phyloP scores from a whole-genome alignment of 2,113 vertebrate species.

The Menidia beryllina region DNA sequence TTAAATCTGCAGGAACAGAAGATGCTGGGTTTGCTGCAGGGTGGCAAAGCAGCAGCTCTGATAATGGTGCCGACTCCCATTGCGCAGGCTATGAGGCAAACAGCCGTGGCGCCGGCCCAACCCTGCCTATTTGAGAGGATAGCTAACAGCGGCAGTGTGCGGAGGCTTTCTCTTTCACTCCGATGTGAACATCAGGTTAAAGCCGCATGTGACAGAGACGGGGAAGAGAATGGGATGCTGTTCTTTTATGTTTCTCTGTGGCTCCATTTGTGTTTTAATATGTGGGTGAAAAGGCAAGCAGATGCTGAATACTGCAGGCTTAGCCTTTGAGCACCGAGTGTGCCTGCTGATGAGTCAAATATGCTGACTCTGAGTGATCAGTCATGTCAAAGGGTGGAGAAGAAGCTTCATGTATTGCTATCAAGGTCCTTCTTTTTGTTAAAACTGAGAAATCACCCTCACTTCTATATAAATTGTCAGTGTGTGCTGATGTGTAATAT shows the following conservation, averaged over 20 bases:
- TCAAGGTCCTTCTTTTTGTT: slow-evolving; percentile 11
- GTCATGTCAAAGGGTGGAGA: slow-evolving; percentile 22
- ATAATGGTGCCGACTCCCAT: slow-evolving; percentile 79
- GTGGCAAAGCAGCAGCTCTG: slow-evolving; percentile 71
- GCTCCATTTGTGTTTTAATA: slow-evolving; percentile 26
- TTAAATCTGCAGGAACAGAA: slow-evolving; percentile 76
- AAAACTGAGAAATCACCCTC: slow-evolving; percentile 4
- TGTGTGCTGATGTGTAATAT: slow-evolving; percentile 39
- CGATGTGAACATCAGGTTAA: slow-evolving; percentile 47
- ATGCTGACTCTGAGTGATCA: slow-evolving; percentile 32
- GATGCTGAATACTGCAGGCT: slow-evolving; percentile 3
- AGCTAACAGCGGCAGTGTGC: slow-evolving; percentile 60
- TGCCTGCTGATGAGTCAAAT: slow-evolving; percentile 23
- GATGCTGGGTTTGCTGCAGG: slow-evolving; percentile 77
- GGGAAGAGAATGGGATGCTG: slow-evolving; percentile 14
- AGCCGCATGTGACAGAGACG: slow-evolving; percentile 53
- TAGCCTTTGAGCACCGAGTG: slow-evolving; percentile 10
- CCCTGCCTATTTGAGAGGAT: slow-evolving; percentile 71
- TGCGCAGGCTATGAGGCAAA: slow-evolving; percentile 75
- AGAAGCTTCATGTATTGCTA: slow-evolving; percentile 9
- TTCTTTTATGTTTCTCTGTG: background rate
- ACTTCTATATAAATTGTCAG: slow-evolving; percentile 12
- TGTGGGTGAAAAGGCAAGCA: slow-evolving; percentile 6
- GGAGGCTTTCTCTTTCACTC: slow-evolving; percentile 28
- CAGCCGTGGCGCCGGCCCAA: slow-evolving; percentile 73